Evolutionary conservation across 1,140 invertebrate genomes (phyloP), one percentile per base, ranked within the genome.

Genomic region (Drosophila sproati): DNA sequence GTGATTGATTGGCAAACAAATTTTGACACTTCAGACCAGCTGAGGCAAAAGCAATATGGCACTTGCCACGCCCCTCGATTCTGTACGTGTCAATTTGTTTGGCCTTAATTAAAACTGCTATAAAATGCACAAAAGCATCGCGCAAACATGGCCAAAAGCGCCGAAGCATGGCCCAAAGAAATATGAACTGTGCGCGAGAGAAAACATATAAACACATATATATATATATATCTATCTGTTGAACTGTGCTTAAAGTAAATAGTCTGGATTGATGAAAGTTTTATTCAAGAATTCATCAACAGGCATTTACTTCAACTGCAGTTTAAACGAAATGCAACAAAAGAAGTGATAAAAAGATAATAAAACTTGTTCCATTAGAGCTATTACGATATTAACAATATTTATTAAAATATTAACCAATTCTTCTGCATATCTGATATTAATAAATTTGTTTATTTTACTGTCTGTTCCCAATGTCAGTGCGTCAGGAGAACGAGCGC

Each of bases 251-350:
- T 92, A 92, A 92, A 92, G 91, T 92, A 92, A 92, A 92, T 92
- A 92, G 91, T 92, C 91, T 92, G 91, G 87, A 92, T 92, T 92
- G 91, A 92, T 92, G 91, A 92, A 91, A 85, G 80, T 82, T 86
- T 78, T 61, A 85, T 89, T 80, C 64, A 74, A 90, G 82, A 82
- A 88, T 87, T 92, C 91, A 92, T 92, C 91, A 92, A 92, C 91
- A 92, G 91, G 80, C 91, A 92, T 92, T 92, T 92, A 92, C 91
- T 92, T 92, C 88, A 91, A 91, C 81, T 89, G 79, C 91, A 92
- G 91, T 92, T 92, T 73, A 71, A 80, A 86, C 86, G 63, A 78
- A 78, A 80, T 75, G 64, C 91, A 92, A 83, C 91, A 80, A 47
- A 48, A 51, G 55, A 64, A 77, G 80, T 43, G 80, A 80, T 43